phyloP scores from a whole-genome alignment of 2,888 invertebrate genomes.

The Strigamia maritima region DNA sequence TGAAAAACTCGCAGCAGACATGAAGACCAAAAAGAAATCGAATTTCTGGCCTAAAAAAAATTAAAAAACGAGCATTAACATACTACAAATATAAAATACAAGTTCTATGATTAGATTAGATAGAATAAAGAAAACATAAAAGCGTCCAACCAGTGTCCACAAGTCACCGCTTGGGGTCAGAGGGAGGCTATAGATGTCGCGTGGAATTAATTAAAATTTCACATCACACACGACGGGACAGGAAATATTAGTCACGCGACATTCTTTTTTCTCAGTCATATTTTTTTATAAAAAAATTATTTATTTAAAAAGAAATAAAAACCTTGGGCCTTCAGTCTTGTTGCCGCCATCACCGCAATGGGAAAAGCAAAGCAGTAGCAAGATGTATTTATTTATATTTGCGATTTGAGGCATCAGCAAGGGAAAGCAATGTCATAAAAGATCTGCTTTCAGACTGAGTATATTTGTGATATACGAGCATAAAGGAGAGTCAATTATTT shows the following conservation, averaged over 20 bases:
- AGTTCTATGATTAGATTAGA: not conserved
- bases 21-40: not conserved
- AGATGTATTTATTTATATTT: not conserved
- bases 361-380: not conserved
- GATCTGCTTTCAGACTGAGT: not conserved
- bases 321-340: not conserved
- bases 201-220: slow-evolving; percentile 15
- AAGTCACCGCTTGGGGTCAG: not conserved
- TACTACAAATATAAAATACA: not conserved
- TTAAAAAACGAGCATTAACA: not conserved
- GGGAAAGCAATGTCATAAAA: not conserved
- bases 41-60: not conserved
- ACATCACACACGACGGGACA: not conserved
- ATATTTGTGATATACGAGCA: not conserved
- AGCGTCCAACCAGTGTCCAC: not conserved
- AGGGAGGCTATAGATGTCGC: slow-evolving; percentile 15
- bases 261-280: not conserved
- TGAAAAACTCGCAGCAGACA: not conserved
- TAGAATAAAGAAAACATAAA: not conserved
- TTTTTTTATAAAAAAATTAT: not conserved
- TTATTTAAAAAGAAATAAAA: not conserved
- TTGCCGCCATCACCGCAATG: not conserved
- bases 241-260: slow-evolving; percentile 1
- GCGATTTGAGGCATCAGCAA: not conserved
- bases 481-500: not conserved